Conservation (phyloP, 2,113 vertebrate species). For the Sinocyclocheilus anophthalmus region DNA sequence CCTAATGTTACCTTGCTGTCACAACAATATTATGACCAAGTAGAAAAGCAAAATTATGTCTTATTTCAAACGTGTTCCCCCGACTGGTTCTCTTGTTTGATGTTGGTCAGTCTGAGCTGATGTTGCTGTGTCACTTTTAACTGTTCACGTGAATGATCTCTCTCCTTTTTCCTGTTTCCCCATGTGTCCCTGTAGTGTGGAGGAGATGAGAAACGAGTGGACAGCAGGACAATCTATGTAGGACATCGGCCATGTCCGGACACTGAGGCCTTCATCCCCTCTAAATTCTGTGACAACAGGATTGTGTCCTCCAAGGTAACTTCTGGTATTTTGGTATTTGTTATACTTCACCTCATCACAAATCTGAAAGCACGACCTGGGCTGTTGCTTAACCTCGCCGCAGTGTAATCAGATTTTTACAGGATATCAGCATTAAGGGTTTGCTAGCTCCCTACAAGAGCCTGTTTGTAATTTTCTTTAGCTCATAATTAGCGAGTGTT, state of each 20-base stretch:
- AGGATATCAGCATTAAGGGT: conserved; percentile 14
- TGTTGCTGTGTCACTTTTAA: background rate
- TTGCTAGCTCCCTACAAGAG: background rate
- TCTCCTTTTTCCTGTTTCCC: background rate
- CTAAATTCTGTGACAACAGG: conserved; percentile 95
- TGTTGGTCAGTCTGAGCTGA: background rate
- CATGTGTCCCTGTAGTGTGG: conserved; percentile 77
- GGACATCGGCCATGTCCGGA: conserved; percentile 77
- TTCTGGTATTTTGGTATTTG: background rate
- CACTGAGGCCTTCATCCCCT: conserved; percentile 82
- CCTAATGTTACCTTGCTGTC: background rate
- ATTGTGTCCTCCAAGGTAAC: conserved; percentile 98
- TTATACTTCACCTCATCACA: background rate
- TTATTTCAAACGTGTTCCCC: background rate
- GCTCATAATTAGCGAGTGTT: conserved; percentile 36
- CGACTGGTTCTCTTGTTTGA: background rate
- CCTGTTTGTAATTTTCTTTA: conserved; percentile 33
- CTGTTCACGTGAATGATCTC: background rate
- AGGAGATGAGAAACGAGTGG: conserved; percentile 89
- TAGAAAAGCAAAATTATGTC: background rate
- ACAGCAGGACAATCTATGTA: conserved; percentile 89
- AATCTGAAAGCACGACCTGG: background rate
- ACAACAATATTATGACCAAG: background rate
- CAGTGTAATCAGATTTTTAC: conserved; percentile 18
- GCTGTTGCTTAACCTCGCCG: background rate